Evolutionary conservation across 1,140 invertebrate genomes (phyloP).

Genomic region (Danaus plexippus): DNA sequence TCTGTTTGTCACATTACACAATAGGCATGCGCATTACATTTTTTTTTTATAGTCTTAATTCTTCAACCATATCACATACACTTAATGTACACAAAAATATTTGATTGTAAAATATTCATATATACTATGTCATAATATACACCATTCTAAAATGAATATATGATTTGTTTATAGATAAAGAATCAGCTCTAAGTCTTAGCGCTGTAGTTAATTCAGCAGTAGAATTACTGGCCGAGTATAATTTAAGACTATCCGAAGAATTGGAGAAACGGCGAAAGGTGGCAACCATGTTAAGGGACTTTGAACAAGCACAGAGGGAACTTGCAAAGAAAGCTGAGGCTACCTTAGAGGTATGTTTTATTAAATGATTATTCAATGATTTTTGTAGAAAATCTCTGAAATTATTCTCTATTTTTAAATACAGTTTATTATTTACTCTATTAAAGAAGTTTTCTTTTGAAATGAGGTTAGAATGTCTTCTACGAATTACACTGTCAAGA

Average conservation of each 20-base stretch:
- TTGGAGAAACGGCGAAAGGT: constrained; percentile 90
- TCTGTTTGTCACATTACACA: not conserved
- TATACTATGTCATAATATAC: too few species aligned
- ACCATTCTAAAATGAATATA: not conserved
- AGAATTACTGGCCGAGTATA: constrained; percentile 89
- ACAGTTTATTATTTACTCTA: too few species aligned
- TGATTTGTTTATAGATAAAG: constrained; percentile 74
- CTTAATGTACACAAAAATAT: too few species aligned
- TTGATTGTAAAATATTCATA: too few species aligned
- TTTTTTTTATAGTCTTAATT: too few species aligned
- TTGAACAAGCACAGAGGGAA: constrained; percentile 87
- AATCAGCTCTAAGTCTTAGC: constrained; percentile 80
- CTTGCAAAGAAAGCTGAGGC: constrained; percentile 87
- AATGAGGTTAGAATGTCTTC: too few species aligned
- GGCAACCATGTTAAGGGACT: constrained; percentile 89
- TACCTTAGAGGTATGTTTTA: constrained; percentile 81
- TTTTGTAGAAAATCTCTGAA: too few species aligned
- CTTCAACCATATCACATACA: too few species aligned
- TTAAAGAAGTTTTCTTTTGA: too few species aligned
- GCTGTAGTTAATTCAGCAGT: constrained; percentile 87
- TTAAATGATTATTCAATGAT: not conserved
- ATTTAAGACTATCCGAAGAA: constrained; percentile 86
- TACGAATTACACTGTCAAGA: too few species aligned
- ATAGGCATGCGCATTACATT: too few species aligned
- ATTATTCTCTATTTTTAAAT: too few species aligned